Base-by-base conservation (phyloP, 1,140 invertebrate genomes). In the Oreohelix idahoensis region DNA sequence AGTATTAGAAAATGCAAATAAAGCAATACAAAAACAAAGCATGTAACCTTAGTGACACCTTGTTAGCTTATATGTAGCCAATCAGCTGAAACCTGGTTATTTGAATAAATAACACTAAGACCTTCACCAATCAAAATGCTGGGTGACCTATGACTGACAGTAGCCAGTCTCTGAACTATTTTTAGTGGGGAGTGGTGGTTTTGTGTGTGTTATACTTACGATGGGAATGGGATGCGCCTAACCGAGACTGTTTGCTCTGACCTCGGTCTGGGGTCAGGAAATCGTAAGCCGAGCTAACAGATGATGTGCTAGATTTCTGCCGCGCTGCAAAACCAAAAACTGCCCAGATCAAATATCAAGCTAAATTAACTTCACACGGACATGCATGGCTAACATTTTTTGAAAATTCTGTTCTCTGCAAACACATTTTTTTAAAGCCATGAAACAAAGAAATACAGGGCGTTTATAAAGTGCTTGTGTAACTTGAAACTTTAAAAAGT, bases 181-280 rank as follows among this genome's bases (percentile, higher is more conserved):
- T n/a, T 20, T 15, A 58, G 26, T 20, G 5, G 4, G 15, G 53
- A 20, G 53, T n/a, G 17, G 10, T 23, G 53, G 53, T 58, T 58
- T 5, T 58, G 10, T 58, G 26, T 58, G 53, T 58, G 20, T 10
- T 20, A 49, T 91, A 91, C 96, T 95, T 93, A 97, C 96, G 97
- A 94, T 98, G 97, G 39, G 97, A 98, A 90, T 97, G 97, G 15
- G 96, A 97, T 36, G 96, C 95, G 39, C 96, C 95, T 1, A 95
- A 94, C 85, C 94, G 92, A 86, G 94, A 94, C 92, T 96, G 87
- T 74, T 87, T 90, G 85, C 95, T 93, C 84, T 95, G 94, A 79
- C 93, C 92, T 87, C 96, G 92, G 93, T 97, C 95, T 71, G 95
- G 86, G 74, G 84, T 85, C 38, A 86, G 83, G 81, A 85, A 83